These are phyloP conservation scores for Tiliqua scincoides DNA, from an alignment of 2,113 vertebrate species.

Conservation along the genomic window DNA sequence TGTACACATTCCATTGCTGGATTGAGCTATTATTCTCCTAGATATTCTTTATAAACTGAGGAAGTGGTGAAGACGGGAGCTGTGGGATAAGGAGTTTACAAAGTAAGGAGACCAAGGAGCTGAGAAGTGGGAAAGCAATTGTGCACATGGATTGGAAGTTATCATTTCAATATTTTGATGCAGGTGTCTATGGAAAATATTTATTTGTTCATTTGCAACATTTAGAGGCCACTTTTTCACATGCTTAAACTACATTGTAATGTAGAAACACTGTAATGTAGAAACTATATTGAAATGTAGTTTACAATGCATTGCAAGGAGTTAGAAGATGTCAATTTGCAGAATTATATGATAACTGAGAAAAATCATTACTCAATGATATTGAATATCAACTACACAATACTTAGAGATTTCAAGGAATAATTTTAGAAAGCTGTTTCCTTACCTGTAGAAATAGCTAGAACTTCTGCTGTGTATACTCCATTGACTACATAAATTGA, in stretches of 20 bases:
- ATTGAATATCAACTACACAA: neutral
- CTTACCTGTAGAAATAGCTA: constrained; percentile 86
- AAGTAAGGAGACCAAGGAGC: neutral
- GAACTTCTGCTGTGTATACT: constrained; percentile 84
- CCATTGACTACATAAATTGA: constrained; percentile 83
- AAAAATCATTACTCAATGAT: neutral
- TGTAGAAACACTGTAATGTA: no score
- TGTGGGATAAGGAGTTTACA: neutral
- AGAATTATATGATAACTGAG: neutral
- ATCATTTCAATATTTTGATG: neutral
- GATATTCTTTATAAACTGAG: neutral
- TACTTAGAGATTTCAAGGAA: neutral
- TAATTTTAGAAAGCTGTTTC: constrained; percentile 21
- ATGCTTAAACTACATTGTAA: no score
- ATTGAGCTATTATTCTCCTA: neutral
- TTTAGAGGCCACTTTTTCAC: neutral
- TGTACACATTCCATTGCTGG: neutral
- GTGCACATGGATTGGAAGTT: neutral
- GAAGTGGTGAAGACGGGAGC: neutral
- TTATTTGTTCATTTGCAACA: neutral
- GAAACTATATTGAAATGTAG: no score
- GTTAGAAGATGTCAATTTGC: neutral
- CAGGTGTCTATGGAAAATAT: neutral
- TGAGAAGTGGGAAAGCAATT: neutral
- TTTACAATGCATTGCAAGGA: neutral